Evolutionary conservation across 2,888 invertebrate genomes (phyloP).

Genomic region (Drosophila gaucha): DNA sequence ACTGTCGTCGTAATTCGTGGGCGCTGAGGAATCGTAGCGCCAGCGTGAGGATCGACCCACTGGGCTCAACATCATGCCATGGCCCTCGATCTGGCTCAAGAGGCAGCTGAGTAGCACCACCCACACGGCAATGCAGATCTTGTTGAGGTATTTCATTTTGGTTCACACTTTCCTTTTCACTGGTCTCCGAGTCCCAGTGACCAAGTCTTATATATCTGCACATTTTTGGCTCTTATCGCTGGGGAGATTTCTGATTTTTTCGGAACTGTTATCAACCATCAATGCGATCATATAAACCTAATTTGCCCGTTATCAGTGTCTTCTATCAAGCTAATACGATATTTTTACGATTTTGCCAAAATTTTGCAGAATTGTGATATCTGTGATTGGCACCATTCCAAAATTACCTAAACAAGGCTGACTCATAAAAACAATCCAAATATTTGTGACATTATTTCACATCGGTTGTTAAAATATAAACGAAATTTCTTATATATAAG

Average conservation of each 20-base stretch:
- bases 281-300: conserved; percentile 19
- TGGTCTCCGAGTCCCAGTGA: conserved; percentile 1
- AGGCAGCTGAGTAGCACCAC: conserved; percentile 8
- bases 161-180: conserved; percentile 25
- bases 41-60: conserved; percentile 86
- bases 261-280: conserved; percentile 7
- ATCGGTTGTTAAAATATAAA: conserved; percentile 12
- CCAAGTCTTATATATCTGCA: conserved; percentile 53
- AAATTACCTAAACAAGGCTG: conserved; percentile 43
- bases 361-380: conserved; percentile 40
- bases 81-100: conserved; percentile 73
- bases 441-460: conserved; percentile 14
- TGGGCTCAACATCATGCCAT: conserved; percentile 86
- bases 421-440: conserved; percentile 29
- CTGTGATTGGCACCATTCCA: conserved; percentile 8
- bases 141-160: conserved; percentile 33
- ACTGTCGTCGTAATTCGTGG: conserved; percentile 86
- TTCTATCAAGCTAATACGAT: conserved; percentile 7
- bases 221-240: conserved; percentile 50
- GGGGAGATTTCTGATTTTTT: conserved; percentile 38
- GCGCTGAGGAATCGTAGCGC: conserved; percentile 85
- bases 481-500: not conserved
- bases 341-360: conserved; percentile 33
- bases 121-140: conserved; percentile 12
- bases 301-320: conserved; percentile 29